Evolutionary conservation across 2,113 vertebrate species (phyloP).

Genomic region (Mastomys coucha): DNA sequence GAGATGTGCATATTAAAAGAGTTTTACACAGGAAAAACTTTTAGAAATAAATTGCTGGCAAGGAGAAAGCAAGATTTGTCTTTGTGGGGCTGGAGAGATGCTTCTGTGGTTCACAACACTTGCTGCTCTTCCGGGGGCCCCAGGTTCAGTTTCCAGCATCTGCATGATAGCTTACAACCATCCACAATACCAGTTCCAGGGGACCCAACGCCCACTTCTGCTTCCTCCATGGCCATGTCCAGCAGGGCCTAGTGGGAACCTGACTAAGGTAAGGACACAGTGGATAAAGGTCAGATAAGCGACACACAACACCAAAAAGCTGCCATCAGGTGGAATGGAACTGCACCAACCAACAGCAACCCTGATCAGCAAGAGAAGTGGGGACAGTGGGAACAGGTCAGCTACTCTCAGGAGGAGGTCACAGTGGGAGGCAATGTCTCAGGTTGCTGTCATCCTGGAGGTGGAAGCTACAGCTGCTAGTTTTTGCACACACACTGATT

Average conservation of each 20-base stretch:
- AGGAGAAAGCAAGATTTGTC: not conserved
- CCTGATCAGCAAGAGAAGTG: not conserved
- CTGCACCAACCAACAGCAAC: no score
- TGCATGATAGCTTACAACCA: not conserved
- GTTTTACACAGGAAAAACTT: not conserved
- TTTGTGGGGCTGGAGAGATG: not conserved
- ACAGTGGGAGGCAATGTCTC: not conserved
- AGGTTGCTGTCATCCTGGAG: not conserved
- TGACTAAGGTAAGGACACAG: not conserved
- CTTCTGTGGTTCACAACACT: not conserved
- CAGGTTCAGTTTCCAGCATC: not conserved
- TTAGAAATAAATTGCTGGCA: not conserved
- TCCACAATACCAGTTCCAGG: not conserved
- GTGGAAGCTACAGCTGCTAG: not conserved
- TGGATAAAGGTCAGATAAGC: not conserved
- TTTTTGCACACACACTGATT: not conserved
- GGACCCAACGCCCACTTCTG: not conserved
- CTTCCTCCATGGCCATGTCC: not conserved
- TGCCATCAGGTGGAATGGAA: no score
- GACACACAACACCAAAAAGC: rapidly evolving
- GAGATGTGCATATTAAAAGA: not conserved
- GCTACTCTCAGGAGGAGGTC: not conserved
- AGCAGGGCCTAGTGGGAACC: no score
- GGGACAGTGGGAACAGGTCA: not conserved
- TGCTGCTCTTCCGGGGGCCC: not conserved